Evolutionary conservation across 1,140 invertebrate species (phyloP), one percentile per base, ranked within the genome.

Genomic region (Drosophila azteca): DNA sequence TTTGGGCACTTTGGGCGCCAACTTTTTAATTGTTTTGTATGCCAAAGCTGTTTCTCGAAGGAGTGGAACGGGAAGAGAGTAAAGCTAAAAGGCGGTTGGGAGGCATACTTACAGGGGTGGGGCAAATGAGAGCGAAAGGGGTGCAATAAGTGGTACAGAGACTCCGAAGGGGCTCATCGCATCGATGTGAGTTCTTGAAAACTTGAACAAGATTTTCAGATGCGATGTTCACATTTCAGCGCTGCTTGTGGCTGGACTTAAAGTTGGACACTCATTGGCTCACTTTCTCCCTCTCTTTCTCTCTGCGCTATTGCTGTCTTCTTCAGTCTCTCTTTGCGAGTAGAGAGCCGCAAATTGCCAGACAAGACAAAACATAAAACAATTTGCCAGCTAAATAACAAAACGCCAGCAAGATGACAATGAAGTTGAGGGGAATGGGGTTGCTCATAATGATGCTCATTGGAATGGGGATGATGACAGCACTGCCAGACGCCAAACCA

Each of bases 1-100:
- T 79, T 45, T 64, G 54, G 65, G 71, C 75, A 77, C 73, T 77
- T 80, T 54, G 63, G 60, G 69, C 78, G 63, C 43, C 69, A 87
- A 87, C 78, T 87, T 87, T 85, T 87, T 87, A 87, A 87, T 87
- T 87, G 83, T 87, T 73, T 72, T 77, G 58, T 52, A 8, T 59
- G 31, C 11, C 35, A 39, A 13, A 13, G 35, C 11, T 39, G 35
- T 39, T 39, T 13, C 17, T 13, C 35, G 45, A 3, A 20, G n/a
- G 43, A 17, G 39, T 57, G 22, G 5, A 24, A 24, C 2, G 0
- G 22, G 2, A 24, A 57, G 54, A 51, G 15, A 8, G 15, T 9
- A 39, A 39, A 26, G 22, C 24, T 3, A 46, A 51, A 35, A 8
- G 35, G 11, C 4, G 11, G 13, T 46, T 13, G 6, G 15, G 29